A percentile compares a stretch with the other conserved stretches of the same genome.
Evolutionary conservation across 2,888 invertebrate species (phyloP).

Genomic region (Trichacis sp.): DNA sequence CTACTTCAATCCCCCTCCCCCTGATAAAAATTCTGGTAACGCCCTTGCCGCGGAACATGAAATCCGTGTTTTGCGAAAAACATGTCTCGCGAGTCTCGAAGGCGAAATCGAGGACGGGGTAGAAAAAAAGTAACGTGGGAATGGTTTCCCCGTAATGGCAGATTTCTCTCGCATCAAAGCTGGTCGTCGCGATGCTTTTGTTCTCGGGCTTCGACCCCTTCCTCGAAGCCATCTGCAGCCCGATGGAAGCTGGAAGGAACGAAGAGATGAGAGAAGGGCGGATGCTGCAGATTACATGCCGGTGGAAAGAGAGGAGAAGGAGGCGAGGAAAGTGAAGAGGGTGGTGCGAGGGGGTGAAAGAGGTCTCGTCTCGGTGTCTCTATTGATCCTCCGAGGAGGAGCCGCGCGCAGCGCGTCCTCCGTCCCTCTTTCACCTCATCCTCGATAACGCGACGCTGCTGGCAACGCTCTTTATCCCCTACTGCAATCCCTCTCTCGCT

Average conservation of each 20-base stretch:
- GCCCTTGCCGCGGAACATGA: too few relatives aligned
- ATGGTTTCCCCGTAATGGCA: not conserved
- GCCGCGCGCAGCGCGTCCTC: conserved; percentile 67
- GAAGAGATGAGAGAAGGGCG: conserved; percentile 9
- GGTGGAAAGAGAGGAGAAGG: conserved; percentile 30
- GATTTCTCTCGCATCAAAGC: conserved; percentile 10
- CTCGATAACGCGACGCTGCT: conserved; percentile 43
- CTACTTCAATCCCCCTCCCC: conserved; percentile 47
- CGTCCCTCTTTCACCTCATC: conserved; percentile 53
- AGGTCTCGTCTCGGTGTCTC: conserved; percentile 69
- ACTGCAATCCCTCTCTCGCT: conserved; percentile 21
- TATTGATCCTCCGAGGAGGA: conserved; percentile 68
- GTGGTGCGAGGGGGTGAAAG: conserved; percentile 55
- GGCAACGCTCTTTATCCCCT: conserved; percentile 28
- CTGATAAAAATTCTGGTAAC: too few relatives aligned
- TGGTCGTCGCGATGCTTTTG: conserved; percentile 11
- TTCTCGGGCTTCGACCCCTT: conserved; percentile 1
- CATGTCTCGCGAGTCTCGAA: conserved; percentile 22
- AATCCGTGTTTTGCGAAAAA: conserved; percentile 47
- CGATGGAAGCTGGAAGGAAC: not conserved
- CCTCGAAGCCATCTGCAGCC: not conserved
- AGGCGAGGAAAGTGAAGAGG: conserved; percentile 28
- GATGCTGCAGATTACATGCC: conserved; percentile 16
- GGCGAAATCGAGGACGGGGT: not conserved
- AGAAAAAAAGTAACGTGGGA: not conserved